Conservation (phyloP, 1,140 invertebrate genomes). For the Lasaia peninsularis region DNA sequence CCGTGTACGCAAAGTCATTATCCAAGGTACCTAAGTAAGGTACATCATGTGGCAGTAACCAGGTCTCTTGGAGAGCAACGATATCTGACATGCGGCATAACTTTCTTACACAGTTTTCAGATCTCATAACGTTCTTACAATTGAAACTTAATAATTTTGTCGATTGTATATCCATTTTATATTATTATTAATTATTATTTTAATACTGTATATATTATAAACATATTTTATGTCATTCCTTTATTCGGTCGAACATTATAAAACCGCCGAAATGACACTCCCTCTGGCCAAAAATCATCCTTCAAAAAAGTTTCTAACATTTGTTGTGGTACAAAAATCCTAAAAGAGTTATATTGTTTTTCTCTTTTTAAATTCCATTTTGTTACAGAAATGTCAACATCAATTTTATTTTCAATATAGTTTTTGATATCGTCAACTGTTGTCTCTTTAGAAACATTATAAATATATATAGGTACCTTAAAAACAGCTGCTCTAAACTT, state of each 20-base stretch:
- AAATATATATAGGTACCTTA: constrained; percentile 20
- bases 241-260: constrained; percentile 14
- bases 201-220: no score
- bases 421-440: constrained; percentile 4
- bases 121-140: no score
- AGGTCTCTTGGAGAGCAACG: no score
- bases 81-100: no score
- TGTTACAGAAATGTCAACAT: constrained; percentile 14
- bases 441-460: constrained; percentile 21
- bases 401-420: constrained; percentile 11
- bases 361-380: constrained; percentile 26
- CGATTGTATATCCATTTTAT: no score
- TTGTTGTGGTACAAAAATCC: constrained; percentile 25
- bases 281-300: constrained; percentile 27
- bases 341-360: constrained; percentile 25
- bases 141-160: no score
- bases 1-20: no score
- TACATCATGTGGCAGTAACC: no score
- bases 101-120: no score
- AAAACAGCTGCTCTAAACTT: constrained; percentile 22
- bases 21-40: no score
- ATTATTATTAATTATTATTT: no score
- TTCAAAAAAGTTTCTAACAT: constrained; percentile 21
- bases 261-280: constrained; percentile 28
- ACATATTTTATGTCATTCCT: not conserved